phyloP scores from a whole-genome alignment of 2,113 vertebrate genomes.

The Sphyrna mokarran region DNA sequence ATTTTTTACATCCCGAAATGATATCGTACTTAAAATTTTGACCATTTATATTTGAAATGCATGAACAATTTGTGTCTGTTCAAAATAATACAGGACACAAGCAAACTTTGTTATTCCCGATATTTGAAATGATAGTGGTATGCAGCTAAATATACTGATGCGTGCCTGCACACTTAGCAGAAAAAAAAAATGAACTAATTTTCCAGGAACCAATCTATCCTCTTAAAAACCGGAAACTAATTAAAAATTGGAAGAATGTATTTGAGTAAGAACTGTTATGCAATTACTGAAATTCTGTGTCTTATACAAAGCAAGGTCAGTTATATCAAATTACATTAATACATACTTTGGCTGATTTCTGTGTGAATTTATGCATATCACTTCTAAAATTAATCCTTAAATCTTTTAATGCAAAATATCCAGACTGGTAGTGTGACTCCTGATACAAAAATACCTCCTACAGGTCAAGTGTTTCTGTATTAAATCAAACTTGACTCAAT shows the following conservation, averaged over 20 bases:
- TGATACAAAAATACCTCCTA: conserved; percentile 6
- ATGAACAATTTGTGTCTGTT: too few relatives aligned
- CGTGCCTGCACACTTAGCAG: too few relatives aligned
- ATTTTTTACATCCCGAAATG: neutral
- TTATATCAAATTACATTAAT: neutral
- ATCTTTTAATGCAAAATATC: conserved; percentile 15
- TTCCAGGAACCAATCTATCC: neutral
- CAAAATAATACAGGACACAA: too few relatives aligned
- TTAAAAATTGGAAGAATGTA: neutral
- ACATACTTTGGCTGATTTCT: neutral
- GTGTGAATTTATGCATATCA: neutral
- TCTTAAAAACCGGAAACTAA: neutral
- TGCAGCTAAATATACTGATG: too few relatives aligned
- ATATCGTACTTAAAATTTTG: neutral
- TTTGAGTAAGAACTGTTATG: neutral
- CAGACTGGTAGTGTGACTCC: neutral
- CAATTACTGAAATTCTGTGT: neutral
- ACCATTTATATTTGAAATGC: neutral
- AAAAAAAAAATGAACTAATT: neutral
- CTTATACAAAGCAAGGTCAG: neutral
- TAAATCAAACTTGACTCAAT: neutral
- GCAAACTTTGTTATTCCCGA: too few relatives aligned
- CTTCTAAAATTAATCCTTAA: conserved; percentile 25
- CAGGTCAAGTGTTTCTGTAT: neutral
- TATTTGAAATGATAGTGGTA: too few relatives aligned